phyloP scores from a whole-genome alignment of 2,797 vertebrate genomes.

The Triplophysa yarkandensis region DNA sequence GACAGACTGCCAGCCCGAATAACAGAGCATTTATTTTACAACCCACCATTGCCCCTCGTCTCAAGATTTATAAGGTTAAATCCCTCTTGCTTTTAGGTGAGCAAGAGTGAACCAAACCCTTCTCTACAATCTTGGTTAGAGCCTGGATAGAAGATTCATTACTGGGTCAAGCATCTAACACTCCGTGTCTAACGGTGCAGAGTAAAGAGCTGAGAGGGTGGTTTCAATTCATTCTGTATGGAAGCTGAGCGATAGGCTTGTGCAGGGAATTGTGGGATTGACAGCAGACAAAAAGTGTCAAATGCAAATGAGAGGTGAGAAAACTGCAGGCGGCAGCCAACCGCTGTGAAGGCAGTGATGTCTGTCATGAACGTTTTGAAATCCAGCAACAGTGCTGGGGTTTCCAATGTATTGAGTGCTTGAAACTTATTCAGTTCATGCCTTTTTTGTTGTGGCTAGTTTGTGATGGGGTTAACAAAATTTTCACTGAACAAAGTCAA shows the following conservation, averaged over 20 bases:
- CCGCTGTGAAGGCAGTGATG: conserved; percentile 1
- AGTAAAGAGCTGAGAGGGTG: not conserved
- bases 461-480: conserved; percentile 1
- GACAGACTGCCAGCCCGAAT: conserved; percentile 1
- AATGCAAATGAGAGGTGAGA: conserved; percentile 3
- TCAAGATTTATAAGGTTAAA: conserved; percentile 37
- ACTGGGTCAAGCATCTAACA: conserved; percentile 5
- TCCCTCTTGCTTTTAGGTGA: conserved; percentile 42
- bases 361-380: not conserved
- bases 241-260: not conserved
- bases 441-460: not conserved
- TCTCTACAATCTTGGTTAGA: conserved; percentile 34
- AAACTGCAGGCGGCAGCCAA: not conserved
- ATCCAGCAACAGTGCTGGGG: not conserved
- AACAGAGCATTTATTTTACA: conserved; percentile 46
- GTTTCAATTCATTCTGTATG: not conserved
- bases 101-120: conserved; percentile 21
- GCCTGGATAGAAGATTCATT: conserved; percentile 27
- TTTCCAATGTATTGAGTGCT: not conserved
- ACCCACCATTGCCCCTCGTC: conserved; percentile 61
- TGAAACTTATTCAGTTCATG: not conserved
- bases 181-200: not conserved
- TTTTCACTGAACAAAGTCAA: not conserved
- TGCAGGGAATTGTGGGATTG: not conserved
- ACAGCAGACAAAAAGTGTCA: conserved; percentile 4